Evolutionary conservation across 1,140 invertebrate species (phyloP).

Genomic region (Meloidogyne hapla): DNA sequence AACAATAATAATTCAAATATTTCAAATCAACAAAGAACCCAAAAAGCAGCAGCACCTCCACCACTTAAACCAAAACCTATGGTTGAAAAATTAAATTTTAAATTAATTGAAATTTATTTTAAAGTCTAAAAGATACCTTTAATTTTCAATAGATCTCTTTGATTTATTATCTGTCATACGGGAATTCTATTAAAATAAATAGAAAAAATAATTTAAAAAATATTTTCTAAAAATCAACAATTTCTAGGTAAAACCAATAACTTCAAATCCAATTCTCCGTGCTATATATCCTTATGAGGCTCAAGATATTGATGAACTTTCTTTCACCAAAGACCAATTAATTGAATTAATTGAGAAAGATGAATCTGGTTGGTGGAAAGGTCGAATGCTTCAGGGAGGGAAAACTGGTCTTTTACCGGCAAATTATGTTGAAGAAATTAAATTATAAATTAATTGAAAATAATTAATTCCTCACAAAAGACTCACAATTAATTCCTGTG

Average conservation of each 20-base stretch:
- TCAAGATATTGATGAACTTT: conserved; percentile 73
- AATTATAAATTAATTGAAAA: background rate
- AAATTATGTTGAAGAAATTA: conserved; percentile 72
- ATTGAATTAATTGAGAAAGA: conserved; percentile 74
- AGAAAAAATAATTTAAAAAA: too few relatives aligned
- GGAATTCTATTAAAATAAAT: too few relatives aligned
- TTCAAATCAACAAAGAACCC: background rate
- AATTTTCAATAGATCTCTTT: too few relatives aligned
- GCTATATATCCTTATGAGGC: conserved; percentile 74
- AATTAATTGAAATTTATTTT: background rate
- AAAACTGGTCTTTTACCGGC: conserved; percentile 73
- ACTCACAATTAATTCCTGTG: background rate
- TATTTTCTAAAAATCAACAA: too few relatives aligned
- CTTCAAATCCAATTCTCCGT: conserved; percentile 68
- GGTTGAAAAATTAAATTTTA: conserved; percentile 26
- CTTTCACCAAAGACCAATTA: conserved; percentile 71
- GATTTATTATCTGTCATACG: too few relatives aligned
- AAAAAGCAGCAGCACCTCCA: conserved; percentile 36
- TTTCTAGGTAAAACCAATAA: conserved; percentile 61
- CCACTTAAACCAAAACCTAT: conserved; percentile 65
- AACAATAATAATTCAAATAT: background rate
- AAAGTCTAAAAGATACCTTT: too few relatives aligned
- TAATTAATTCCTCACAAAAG: background rate
- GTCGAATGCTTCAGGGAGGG: conserved; percentile 66
- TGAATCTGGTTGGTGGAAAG: conserved; percentile 74